These are phyloP conservation scores for Drosophila carrolli DNA, from an alignment of 1,140 invertebrate species.

Conservation along the genomic window DNA sequence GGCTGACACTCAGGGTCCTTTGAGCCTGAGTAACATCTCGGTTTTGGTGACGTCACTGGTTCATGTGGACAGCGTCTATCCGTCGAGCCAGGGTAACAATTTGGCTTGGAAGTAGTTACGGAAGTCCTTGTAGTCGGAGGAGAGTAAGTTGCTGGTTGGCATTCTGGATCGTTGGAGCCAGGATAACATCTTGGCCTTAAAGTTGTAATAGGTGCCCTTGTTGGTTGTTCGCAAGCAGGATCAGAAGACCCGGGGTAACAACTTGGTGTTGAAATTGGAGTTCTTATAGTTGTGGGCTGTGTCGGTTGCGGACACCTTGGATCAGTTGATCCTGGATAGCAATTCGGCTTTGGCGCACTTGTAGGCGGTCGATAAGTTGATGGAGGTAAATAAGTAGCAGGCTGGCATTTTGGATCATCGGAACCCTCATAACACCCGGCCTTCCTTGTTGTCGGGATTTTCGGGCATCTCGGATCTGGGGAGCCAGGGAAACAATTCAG, in stretches of 20 bases:
- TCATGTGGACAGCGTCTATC: conserved; percentile 41
- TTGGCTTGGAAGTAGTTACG: conserved; percentile 27
- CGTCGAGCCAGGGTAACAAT: conserved; percentile 44
- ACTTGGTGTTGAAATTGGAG: conserved; percentile 9
- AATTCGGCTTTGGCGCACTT: conserved; percentile 29
- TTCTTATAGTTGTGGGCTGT: conserved; percentile 35
- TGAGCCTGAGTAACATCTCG: conserved; percentile 83
- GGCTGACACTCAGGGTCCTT: conserved; percentile 83
- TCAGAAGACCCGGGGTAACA: conserved; percentile 72
- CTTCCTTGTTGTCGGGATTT: conserved; percentile 77
- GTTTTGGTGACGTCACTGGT: conserved; percentile 40
- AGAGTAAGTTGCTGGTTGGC: conserved; percentile 27
- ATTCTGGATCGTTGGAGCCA: conserved; percentile 33
- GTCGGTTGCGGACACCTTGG: conserved; percentile 42
- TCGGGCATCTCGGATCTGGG: conserved; percentile 73
- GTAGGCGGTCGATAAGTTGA: conserved; percentile 3
- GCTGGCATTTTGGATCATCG: conserved; percentile 51
- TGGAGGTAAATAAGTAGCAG: conserved; percentile 49
- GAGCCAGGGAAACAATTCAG: conserved; percentile 46
- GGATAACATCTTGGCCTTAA: conserved; percentile 39
- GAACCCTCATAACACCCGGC: conserved; percentile 51
- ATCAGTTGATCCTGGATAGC: conserved; percentile 80
- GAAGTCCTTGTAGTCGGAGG: conserved; percentile 24
- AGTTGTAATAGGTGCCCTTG: conserved; percentile 18
- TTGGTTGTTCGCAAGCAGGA: conserved; percentile 56